These are phyloP conservation scores for Hesperia comma DNA, from an alignment of 2,888 invertebrate genomes.

Conservation along the genomic window DNA sequence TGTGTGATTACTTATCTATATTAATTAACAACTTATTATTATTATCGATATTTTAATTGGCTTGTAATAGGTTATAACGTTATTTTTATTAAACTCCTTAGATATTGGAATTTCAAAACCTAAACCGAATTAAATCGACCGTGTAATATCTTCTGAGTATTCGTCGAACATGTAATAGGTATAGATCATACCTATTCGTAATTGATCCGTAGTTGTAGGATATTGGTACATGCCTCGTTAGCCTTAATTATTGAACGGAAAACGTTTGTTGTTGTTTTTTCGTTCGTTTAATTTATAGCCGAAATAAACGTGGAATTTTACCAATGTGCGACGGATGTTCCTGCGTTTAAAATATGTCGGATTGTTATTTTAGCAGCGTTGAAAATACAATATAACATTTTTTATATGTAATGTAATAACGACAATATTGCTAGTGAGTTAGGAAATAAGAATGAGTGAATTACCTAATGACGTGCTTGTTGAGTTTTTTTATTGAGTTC, in stretches of 20 bases:
- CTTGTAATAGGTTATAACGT: no score
- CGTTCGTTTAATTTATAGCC: not conserved
- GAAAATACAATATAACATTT: not conserved
- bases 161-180: not conserved
- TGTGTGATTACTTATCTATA: no score
- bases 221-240: not conserved
- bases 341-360: not conserved
- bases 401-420: no score
- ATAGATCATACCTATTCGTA: not conserved
- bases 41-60: no score
- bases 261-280: not conserved
- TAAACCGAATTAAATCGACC: not conserved
- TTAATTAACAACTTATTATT: no score
- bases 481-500: no score
- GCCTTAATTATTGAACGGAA: slow-evolving; percentile 1
- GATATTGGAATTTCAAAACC: no score
- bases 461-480: no score
- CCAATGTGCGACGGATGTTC: not conserved
- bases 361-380: not conserved
- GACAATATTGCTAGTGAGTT: no score
- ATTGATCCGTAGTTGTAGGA: slow-evolving; percentile 5
- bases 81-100: no score
- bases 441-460: no score
- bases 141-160: not conserved
- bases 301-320: slow-evolving; percentile 3